Conservation (phyloP, 1,140 invertebrate genomes). For the Rhopalosiphum maidis region DNA sequence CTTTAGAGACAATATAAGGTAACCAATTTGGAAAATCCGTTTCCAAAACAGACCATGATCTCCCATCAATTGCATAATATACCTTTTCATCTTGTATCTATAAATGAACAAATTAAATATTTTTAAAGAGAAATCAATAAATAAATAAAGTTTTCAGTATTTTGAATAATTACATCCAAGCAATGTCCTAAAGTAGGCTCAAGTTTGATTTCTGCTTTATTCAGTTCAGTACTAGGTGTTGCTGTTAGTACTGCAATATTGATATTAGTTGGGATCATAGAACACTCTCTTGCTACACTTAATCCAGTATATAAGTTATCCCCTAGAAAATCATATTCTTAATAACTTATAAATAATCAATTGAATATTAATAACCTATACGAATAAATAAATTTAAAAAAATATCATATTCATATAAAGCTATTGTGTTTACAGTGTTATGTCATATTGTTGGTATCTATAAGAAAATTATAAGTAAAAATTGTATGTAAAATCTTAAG, state of each 20-base stretch:
- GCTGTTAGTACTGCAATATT: conserved; percentile 45
- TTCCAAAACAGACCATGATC: conserved; percentile 74
- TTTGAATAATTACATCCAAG: background rate
- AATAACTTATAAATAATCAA: background rate
- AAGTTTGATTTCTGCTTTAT: conserved; percentile 31
- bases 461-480: background rate
- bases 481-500: background rate
- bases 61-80: conserved; percentile 75
- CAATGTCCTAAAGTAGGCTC: background rate
- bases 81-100: background rate
- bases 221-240: background rate
- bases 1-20: conserved; percentile 72
- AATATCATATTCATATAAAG: too few relatives aligned
- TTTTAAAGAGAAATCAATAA: background rate
- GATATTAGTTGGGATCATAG: conserved; percentile 74
- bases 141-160: background rate
- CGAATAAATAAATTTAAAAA: background rate
- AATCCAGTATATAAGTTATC: conserved; percentile 93
- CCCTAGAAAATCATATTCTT: conserved; percentile 65
- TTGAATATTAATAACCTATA: too few relatives aligned
- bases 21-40: conserved; percentile 73
- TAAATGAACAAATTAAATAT: background rate
- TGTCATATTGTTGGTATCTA: too few relatives aligned
- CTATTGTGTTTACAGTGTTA: too few relatives aligned
- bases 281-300: conserved; percentile 87